A percentile compares a stretch with the other conserved stretches of the same genome.
phyloP scores from a whole-genome alignment of 1,140 invertebrate species.

The Zophobas morio region DNA sequence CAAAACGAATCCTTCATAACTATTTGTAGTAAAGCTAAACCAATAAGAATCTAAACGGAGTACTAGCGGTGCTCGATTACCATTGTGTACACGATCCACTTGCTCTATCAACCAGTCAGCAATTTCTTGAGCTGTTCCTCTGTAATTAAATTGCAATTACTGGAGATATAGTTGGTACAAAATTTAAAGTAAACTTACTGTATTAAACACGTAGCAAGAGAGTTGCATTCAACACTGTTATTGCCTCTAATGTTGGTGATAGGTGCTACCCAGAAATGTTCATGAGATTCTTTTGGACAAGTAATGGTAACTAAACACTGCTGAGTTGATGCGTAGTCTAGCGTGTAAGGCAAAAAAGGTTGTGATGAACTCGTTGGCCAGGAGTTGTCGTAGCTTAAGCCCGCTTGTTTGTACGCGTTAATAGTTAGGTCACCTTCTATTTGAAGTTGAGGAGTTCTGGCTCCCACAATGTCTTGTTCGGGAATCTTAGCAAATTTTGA shows the following conservation, averaged over 20 bases:
- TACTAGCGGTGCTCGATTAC: constrained; percentile 52
- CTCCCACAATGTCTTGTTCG: constrained; percentile 54
- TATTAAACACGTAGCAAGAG: constrained; percentile 73
- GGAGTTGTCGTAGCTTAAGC: constrained; percentile 76
- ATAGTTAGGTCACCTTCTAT: constrained; percentile 68
- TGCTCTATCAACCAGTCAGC: constrained; percentile 56
- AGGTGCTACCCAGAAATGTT: constrained; percentile 76
- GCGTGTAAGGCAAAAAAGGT: constrained; percentile 76
- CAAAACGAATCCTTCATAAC: constrained; percentile 51
- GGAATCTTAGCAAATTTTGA: constrained; percentile 61
- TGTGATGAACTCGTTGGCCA: constrained; percentile 71
- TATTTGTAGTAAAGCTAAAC: constrained; percentile 45
- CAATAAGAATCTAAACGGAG: constrained; percentile 21
- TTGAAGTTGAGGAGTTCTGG: constrained; percentile 59
- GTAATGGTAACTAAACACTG: constrained; percentile 74
- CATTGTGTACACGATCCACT: constrained; percentile 45
- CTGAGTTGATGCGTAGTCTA: constrained; percentile 75
- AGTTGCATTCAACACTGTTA: constrained; percentile 71
- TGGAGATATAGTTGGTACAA: constrained; percentile 46
- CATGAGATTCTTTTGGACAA: constrained; percentile 76
- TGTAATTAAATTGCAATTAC: constrained; percentile 37
- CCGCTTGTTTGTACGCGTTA: constrained; percentile 69
- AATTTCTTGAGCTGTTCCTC: constrained; percentile 55
- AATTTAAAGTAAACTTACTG: constrained; percentile 63
- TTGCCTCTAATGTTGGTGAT: constrained; percentile 74